phyloP scores from a whole-genome alignment of 92 coral and sea anemone genomes.

The Epizoanthus ramosus region DNA sequence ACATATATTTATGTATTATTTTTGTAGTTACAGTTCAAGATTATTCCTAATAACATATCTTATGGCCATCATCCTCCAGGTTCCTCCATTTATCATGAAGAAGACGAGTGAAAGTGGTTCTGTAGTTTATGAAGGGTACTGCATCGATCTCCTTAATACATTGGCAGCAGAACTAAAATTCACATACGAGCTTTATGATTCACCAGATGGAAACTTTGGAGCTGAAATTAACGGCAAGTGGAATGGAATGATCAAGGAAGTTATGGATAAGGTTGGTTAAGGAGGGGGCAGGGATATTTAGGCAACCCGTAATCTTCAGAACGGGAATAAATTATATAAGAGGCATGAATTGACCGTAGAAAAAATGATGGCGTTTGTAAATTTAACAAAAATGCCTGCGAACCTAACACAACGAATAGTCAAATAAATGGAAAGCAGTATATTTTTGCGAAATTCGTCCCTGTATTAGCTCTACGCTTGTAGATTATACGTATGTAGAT shows the following conservation, averaged over 20 bases:
- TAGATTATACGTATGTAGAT: too few relatives aligned
- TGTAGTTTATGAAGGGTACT: conserved; percentile 64
- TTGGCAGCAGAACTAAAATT: conserved; percentile 66
- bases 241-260: conserved; percentile 80
- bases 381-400: too few relatives aligned
- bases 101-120: conserved; percentile 52
- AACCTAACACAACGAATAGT: too few relatives aligned
- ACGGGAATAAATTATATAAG: too few relatives aligned
- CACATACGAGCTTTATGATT: conserved; percentile 63
- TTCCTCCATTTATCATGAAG: conserved; percentile 57
- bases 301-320: too few relatives aligned
- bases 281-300: too few relatives aligned
- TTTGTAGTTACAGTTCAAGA: background rate
- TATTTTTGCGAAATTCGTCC: too few relatives aligned
- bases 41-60: background rate
- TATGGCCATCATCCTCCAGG: conserved; percentile 10
- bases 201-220: conserved; percentile 78
- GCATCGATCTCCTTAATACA: conserved; percentile 72
- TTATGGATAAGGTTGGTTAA: conserved; percentile 58
- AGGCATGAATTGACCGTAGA: too few relatives aligned
- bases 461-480: too few relatives aligned
- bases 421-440: too few relatives aligned
- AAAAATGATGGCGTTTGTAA: too few relatives aligned
- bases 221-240: conserved; percentile 66
- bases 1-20: background rate